Conservation (phyloP, 2,888 invertebrate species). For the Choreutis nemorana region DNA sequence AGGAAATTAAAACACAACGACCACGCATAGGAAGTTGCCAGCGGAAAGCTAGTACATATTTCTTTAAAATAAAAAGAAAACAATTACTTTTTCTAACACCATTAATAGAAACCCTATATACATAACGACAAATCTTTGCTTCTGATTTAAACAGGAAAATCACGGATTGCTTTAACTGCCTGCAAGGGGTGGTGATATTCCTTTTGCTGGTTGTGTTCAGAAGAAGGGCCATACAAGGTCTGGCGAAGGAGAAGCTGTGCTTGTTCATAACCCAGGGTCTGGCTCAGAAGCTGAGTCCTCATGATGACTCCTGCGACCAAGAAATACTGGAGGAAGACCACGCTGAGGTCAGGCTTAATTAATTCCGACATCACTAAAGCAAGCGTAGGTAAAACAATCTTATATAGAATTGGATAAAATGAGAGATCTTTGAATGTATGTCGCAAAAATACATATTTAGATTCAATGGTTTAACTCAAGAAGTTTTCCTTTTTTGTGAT, state of each 20-base stretch:
- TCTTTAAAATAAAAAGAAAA: too few relatives aligned
- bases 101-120: too few relatives aligned
- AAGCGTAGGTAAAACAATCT: too few relatives aligned
- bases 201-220: slow-evolving; percentile 66
- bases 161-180: slow-evolving; percentile 69
- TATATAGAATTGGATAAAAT: too few relatives aligned
- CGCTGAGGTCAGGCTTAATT: slow-evolving; percentile 51
- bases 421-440: too few relatives aligned
- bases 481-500: too few relatives aligned
- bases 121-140: not conserved
- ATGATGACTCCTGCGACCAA: slow-evolving; percentile 46
- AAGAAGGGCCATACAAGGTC: slow-evolving; percentile 58
- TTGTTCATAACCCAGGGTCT: slow-evolving; percentile 29
- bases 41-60: too few relatives aligned
- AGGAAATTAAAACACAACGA: too few relatives aligned
- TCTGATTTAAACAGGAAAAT: slow-evolving; percentile 56
- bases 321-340: slow-evolving; percentile 46
- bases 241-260: slow-evolving; percentile 48
- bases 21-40: not conserved
- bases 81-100: too few relatives aligned
- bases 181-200: slow-evolving; percentile 72
- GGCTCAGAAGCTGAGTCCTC: slow-evolving; percentile 42
- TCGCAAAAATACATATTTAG: too few relatives aligned
- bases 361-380: slow-evolving; percentile 8
- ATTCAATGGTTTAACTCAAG: too few relatives aligned